Conservation (phyloP, 2,797 vertebrate species). For the Sus cebifrons region DNA sequence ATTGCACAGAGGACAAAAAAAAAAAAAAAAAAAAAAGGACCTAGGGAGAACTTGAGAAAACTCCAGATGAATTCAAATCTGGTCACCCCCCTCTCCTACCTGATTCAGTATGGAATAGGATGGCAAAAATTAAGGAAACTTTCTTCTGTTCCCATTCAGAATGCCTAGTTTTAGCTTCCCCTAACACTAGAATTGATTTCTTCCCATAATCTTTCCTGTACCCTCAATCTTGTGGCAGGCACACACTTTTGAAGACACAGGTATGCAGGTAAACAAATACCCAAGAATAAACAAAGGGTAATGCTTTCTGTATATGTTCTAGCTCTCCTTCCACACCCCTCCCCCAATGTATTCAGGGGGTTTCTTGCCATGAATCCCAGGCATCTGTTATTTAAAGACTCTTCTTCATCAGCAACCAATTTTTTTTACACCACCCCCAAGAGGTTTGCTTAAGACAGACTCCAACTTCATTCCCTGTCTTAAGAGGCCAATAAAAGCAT, state of each 20-base stretch:
- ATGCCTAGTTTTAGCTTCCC: constrained; percentile 58
- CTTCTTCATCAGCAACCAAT: constrained; percentile 61
- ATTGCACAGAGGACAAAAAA: constrained; percentile 43
- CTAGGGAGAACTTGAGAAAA: constrained; percentile 1
- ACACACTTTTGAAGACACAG: constrained; percentile 14
- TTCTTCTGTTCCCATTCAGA: constrained; percentile 5
- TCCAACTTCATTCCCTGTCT: constrained; percentile 69
- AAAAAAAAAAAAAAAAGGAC: background rate
- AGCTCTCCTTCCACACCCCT: background rate
- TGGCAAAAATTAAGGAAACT: constrained; percentile 59
- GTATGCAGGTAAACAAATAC: constrained; percentile 53
- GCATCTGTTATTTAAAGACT: constrained; percentile 78
- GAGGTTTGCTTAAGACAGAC: constrained; percentile 77
- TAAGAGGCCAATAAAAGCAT: constrained; percentile 71
- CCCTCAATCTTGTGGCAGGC: background rate
- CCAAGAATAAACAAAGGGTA: constrained; percentile 54
- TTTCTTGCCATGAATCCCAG: constrained; percentile 59
- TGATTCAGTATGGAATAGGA: constrained; percentile 51
- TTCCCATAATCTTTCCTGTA: constrained; percentile 10
- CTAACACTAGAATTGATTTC: constrained; percentile 36
- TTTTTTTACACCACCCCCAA: constrained; percentile 60
- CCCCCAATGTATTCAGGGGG: constrained; percentile 18
- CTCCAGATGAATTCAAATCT: constrained; percentile 34
- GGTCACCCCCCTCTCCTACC: background rate
- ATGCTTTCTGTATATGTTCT: background rate